Conservation (phyloP, 2,113 vertebrate species). For the Lanius collurio region DNA sequence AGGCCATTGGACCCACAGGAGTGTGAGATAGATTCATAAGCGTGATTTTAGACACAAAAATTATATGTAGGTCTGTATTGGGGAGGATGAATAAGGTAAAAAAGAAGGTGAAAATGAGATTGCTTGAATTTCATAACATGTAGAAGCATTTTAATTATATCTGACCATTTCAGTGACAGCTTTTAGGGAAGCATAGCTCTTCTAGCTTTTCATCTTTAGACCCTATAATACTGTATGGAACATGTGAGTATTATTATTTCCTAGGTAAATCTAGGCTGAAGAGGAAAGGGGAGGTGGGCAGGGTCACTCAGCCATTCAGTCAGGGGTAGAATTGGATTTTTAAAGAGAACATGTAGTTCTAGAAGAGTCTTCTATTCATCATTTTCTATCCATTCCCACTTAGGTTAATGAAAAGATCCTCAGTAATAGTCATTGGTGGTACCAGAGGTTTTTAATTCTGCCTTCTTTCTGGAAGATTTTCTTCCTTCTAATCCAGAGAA, state of each 20-base stretch:
- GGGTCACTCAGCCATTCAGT: not conserved
- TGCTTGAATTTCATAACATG: not conserved
- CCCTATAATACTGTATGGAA: not conserved
- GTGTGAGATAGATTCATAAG: not conserved
- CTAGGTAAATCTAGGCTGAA: not conserved
- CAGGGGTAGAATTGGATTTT: not conserved
- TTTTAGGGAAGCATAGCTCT: not conserved
- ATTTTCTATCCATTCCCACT: not conserved
- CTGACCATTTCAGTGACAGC: not conserved
- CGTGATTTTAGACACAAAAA: not conserved
- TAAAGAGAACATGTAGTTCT: not conserved
- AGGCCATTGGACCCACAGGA: not conserved
- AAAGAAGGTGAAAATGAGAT: not conserved
- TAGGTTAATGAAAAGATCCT: not conserved
- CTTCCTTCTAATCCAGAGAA: not conserved
- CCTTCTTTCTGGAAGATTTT: not conserved
- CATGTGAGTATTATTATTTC: not conserved
- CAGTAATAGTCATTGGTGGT: not conserved
- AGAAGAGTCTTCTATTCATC: not conserved
- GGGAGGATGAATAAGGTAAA: not conserved
- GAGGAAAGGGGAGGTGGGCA: not conserved
- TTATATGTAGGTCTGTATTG: rapidly evolving
- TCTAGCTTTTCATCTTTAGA: not conserved
- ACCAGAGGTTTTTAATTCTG: not conserved
- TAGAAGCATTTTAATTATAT: not conserved